These are phyloP conservation scores for Spheniscus humboldti DNA, from an alignment of 2,797 vertebrate genomes.

Conservation along the genomic window DNA sequence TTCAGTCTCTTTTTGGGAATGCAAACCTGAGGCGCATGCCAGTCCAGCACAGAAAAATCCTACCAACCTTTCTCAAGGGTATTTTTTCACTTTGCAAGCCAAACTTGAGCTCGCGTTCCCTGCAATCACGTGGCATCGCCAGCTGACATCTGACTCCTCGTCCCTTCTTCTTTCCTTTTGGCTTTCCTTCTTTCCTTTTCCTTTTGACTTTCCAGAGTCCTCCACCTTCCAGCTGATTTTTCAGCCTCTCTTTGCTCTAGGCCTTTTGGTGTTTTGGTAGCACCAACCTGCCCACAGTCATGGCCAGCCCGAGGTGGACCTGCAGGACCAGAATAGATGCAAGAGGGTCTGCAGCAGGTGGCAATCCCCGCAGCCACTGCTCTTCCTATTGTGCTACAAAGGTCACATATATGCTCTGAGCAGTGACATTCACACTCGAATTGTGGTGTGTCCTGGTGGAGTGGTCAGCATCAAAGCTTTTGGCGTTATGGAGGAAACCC, in stretches of 20 bases:
- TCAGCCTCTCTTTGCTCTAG: not conserved
- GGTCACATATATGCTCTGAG: not conserved
- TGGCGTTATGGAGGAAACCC: not conserved
- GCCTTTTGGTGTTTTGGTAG: not conserved
- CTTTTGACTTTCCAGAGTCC: not conserved
- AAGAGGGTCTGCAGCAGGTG: not conserved
- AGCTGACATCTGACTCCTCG: not conserved
- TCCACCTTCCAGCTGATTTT: not conserved
- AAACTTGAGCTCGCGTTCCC: not conserved
- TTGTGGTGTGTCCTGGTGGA: not conserved
- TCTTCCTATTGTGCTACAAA: not conserved
- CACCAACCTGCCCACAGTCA: not conserved
- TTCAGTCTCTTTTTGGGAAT: not conserved
- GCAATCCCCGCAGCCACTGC: not conserved
- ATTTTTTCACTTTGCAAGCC: not conserved
- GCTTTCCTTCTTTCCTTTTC: not conserved
- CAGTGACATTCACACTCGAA: rapidly evolving
- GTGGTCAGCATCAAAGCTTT: not conserved
- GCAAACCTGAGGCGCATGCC: not conserved
- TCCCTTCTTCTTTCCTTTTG: not conserved
- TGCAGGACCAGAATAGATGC: not conserved
- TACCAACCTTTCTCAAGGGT: not conserved
- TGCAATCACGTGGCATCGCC: not conserved
- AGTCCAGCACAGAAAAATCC: not conserved
- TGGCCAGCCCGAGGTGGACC: rapidly evolving